Percentiles rank a stretch among this genome's conserved stretches.
Conservation (phyloP, 2,113 vertebrate species). For the Eurypyga helias region DNA sequence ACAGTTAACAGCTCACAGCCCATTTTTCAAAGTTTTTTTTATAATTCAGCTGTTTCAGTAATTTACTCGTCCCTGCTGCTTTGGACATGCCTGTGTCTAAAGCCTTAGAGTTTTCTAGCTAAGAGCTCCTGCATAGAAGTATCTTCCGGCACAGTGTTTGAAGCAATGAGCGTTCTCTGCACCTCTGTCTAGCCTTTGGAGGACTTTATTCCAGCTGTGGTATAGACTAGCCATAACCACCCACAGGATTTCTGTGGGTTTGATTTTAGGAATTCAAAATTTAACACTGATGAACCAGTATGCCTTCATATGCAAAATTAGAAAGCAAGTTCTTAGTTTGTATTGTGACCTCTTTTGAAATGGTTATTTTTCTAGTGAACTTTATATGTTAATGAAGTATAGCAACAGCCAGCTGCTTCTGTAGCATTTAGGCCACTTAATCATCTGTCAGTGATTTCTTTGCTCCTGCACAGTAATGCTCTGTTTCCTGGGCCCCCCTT, state of each 20-base stretch:
- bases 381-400: background rate
- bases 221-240: background rate
- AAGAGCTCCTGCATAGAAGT: background rate
- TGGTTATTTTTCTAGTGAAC: background rate
- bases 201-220: background rate
- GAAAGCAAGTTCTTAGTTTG: background rate
- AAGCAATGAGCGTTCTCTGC: background rate
- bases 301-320: background rate
- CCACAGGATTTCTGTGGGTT: rapidly evolving
- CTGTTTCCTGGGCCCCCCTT: background rate
- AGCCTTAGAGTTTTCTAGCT: background rate
- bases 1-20: background rate
- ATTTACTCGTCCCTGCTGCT: background rate
- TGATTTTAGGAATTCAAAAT: background rate
- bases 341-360: background rate
- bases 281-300: background rate
- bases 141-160: background rate
- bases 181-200: background rate
- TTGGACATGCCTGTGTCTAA: background rate
- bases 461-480: background rate
- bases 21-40: background rate
- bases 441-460: too few relatives aligned
- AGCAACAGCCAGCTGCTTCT: background rate
- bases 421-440: background rate
- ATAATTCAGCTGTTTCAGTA: background rate